phyloP scores from a whole-genome alignment of 2,113 vertebrate genomes.

The Alligator mississippiensis region DNA sequence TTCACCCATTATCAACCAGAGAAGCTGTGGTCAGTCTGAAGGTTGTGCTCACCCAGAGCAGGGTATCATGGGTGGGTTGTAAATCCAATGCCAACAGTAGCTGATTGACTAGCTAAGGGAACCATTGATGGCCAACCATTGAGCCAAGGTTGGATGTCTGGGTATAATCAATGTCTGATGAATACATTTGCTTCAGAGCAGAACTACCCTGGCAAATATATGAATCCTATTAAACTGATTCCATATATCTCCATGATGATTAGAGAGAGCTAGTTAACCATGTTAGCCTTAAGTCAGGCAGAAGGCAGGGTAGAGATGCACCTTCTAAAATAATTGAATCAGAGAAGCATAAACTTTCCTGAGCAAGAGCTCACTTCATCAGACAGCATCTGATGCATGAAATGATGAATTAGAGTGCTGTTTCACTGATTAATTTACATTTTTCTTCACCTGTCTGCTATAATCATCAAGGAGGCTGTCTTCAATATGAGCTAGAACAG shows the following conservation, averaged over 20 bases:
- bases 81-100: constrained; percentile 15
- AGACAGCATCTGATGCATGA: no score
- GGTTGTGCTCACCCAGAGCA: no score
- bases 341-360: no score
- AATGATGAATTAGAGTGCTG: not conserved
- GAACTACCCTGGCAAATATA: not conserved
- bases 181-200: not conserved
- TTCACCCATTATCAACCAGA: no score
- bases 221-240: not conserved
- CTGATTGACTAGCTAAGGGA: constrained; percentile 33
- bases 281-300: no score
- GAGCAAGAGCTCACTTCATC: no score
- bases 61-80: not conserved
- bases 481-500: not conserved
- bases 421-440: not conserved
- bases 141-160: not conserved
- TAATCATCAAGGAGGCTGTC: not conserved
- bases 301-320: no score
- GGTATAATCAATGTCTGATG: not conserved
- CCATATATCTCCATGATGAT: not conserved
- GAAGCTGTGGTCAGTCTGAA: no score
- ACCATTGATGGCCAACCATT: not conserved
- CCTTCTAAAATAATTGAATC: no score
- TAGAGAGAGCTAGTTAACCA: no score
- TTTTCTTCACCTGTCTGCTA: constrained; percentile 8